Evolutionary conservation across 1,140 invertebrate genomes (phyloP).

Genomic region (Cyclina sinensis): DNA sequence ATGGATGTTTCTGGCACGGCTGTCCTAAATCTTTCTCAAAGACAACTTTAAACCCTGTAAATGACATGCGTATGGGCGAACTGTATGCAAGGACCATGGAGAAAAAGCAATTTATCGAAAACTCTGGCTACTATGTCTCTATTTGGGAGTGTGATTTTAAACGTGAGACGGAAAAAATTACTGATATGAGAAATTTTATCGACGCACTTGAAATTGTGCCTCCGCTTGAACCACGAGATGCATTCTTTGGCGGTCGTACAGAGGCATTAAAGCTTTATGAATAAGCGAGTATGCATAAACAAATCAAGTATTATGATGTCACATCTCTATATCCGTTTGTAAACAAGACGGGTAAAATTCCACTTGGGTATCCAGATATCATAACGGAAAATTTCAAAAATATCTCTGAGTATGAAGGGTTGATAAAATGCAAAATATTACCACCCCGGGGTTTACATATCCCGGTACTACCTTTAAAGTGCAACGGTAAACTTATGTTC

Average conservation of each 20-base stretch:
- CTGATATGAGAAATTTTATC: not conserved
- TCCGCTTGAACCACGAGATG: slow-evolving; percentile 39
- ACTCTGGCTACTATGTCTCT: not conserved
- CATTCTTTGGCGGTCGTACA: slow-evolving; percentile 18
- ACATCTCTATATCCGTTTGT: slow-evolving; percentile 17
- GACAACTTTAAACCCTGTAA: not conserved
- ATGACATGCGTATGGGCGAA: slow-evolving; percentile 50
- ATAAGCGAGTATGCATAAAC: not conserved
- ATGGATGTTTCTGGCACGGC: slow-evolving; percentile 71
- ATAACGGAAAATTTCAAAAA: slow-evolving; percentile 35
- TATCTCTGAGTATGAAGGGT: not conserved
- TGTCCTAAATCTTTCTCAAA: slow-evolving; percentile 66
- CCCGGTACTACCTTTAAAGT: not conserved
- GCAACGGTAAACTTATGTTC: slow-evolving; percentile 32
- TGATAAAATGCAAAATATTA: slow-evolving; percentile 31
- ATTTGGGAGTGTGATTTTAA: slow-evolving; percentile 43
- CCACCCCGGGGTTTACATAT: slow-evolving; percentile 6
- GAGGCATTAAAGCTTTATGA: slow-evolving; percentile 32
- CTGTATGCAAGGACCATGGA: slow-evolving; percentile 36
- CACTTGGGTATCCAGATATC: slow-evolving; percentile 8
- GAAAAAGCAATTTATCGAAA: not conserved
- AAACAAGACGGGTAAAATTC: slow-evolving; percentile 34
- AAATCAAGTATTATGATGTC: slow-evolving; percentile 38
- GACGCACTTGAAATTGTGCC: not conserved
- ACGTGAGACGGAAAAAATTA: not conserved